phyloP scores from a whole-genome alignment of 2,888 invertebrate species.

The Epistrophe grossulariae region DNA sequence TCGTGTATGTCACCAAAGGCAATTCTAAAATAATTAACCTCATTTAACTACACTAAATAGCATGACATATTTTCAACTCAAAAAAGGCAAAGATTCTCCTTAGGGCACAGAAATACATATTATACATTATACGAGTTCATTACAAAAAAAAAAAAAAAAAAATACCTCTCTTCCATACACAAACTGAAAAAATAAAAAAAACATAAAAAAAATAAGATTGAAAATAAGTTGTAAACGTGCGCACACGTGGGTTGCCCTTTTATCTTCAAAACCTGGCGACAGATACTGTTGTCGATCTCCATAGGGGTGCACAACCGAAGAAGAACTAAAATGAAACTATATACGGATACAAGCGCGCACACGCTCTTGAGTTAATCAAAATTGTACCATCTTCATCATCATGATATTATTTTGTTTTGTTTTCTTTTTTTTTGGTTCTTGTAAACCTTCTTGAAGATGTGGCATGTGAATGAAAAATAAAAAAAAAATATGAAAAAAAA shows the following conservation, averaged over 20 bases:
- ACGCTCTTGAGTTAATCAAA: slow-evolving; percentile 72
- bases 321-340: slow-evolving; percentile 55
- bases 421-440: not conserved
- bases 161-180: not conserved
- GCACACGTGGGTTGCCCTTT: slow-evolving; percentile 77
- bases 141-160: not conserved
- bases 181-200: not conserved
- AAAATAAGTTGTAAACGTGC: slow-evolving; percentile 74
- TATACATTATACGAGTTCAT: not conserved
- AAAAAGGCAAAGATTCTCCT: slow-evolving; percentile 19
- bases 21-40: slow-evolving; percentile 54
- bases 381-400: slow-evolving; percentile 74
- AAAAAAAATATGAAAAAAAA: slow-evolving; percentile 28
- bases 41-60: slow-evolving; percentile 61
- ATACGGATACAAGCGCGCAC: slow-evolving; percentile 54
- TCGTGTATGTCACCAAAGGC: slow-evolving; percentile 34
- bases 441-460: slow-evolving; percentile 38
- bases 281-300: slow-evolving; percentile 79
- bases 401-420: slow-evolving; percentile 9
- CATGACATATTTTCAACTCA: slow-evolving; percentile 52
- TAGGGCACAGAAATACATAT: slow-evolving; percentile 2
- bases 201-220: slow-evolving; percentile 21
- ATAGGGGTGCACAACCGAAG: slow-evolving; percentile 71
- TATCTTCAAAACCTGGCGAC: slow-evolving; percentile 77
- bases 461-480: slow-evolving; percentile 22